phyloP scores from a whole-genome alignment of 2,113 vertebrate species.

The Bolborhynchus lineola region DNA sequence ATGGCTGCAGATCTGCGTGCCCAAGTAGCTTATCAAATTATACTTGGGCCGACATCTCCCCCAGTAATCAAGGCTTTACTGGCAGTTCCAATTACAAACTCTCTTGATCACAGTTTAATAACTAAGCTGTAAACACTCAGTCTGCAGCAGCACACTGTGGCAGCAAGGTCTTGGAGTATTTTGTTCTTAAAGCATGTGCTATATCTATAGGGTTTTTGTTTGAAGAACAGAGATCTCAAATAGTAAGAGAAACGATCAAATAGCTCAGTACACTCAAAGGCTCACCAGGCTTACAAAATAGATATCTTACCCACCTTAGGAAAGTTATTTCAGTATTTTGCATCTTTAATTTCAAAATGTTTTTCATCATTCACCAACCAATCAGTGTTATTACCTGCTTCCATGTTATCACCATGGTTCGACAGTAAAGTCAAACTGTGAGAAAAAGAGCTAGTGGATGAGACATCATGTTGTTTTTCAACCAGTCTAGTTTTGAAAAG shows the following conservation, averaged over 20 bases:
- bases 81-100: not conserved
- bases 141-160: not conserved
- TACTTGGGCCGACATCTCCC: not conserved
- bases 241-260: not conserved
- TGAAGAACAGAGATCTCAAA: not conserved
- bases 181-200: not conserved
- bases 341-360: not conserved
- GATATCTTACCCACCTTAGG: not conserved
- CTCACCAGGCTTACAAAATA: not conserved
- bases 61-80: not conserved
- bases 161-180: not conserved
- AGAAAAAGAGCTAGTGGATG: not conserved
- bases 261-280: not conserved
- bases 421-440: not conserved
- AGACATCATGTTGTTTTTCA: not conserved
- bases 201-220: not conserved
- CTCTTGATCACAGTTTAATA: not conserved
- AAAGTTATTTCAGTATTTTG: not conserved
- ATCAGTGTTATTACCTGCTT: not conserved
- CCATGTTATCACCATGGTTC: accelerated
- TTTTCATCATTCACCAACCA: not conserved
- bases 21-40: not conserved
- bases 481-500: not conserved
- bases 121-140: not conserved
- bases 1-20: not conserved